phyloP scores from a whole-genome alignment of 1,140 invertebrate species.

The Cotesia vestalis region DNA sequence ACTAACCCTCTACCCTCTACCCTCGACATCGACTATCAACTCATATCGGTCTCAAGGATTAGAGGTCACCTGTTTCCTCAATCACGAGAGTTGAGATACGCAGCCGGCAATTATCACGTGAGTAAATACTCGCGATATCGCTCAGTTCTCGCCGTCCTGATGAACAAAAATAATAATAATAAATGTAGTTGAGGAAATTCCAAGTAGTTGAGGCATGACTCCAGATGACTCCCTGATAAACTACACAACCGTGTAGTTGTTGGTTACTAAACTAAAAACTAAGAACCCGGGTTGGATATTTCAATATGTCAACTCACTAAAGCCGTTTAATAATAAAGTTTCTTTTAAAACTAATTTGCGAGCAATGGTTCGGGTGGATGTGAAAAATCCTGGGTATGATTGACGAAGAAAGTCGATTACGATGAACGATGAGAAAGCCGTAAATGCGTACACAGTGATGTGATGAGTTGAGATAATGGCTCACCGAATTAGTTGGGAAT shows the following conservation, averaged over 20 bases:
- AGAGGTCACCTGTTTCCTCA: constrained; percentile 33
- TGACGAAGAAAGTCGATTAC: neutral
- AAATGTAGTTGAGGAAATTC: constrained; percentile 17
- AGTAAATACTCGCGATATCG: constrained; percentile 54
- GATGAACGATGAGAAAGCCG: constrained; percentile 19
- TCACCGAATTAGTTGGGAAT: neutral
- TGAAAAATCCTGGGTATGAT: neutral
- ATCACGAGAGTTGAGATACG: constrained; percentile 42
- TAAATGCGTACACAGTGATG: constrained; percentile 23
- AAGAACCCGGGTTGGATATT: too few species aligned
- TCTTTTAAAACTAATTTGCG: neutral
- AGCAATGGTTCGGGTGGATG: neutral
- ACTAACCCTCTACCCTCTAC: neutral
- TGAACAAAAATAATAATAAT: constrained; percentile 19
- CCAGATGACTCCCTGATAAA: constrained; percentile 31
- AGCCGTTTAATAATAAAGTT: neutral
- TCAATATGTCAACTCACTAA: too few species aligned
- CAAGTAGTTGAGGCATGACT: constrained; percentile 19
- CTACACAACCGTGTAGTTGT: neutral
- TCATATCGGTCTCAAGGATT: constrained; percentile 2
- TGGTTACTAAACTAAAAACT: too few species aligned
- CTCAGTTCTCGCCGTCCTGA: constrained; percentile 36
- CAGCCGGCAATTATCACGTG: constrained; percentile 51
- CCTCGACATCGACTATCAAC: too few species aligned
- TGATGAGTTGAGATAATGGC: constrained; percentile 31